Percentiles rank a stretch among this genome's conserved stretches.
Conservation (phyloP, 1,140 invertebrate species). For the Rhagoletis zephyria region DNA sequence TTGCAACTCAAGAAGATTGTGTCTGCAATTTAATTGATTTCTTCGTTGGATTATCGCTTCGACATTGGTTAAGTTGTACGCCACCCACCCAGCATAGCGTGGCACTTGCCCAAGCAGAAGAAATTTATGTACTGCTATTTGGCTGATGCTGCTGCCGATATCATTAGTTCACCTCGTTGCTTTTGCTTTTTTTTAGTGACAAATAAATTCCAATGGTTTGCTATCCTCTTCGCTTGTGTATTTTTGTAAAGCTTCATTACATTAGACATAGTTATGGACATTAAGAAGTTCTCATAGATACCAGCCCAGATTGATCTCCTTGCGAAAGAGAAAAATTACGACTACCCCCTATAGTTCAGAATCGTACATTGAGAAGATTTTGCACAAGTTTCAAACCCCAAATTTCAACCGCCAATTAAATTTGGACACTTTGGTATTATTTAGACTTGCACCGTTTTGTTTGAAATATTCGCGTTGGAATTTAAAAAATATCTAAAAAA, state of each 20-base stretch:
- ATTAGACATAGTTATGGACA: not conserved
- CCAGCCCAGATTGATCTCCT: too few species aligned
- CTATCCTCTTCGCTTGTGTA: not conserved
- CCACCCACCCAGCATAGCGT: not conserved
- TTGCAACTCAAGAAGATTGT: not conserved
- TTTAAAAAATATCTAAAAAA: not conserved
- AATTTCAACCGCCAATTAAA: not conserved
- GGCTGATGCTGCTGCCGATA: not conserved
- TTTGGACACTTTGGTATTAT: not conserved
- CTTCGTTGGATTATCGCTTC: not conserved
- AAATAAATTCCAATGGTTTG: not conserved
- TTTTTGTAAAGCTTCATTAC: not conserved
- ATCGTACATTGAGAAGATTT: too few species aligned
- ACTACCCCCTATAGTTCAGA: too few species aligned
- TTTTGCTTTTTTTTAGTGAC: not conserved
- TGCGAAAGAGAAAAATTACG: too few species aligned
- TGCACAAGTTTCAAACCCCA: not conserved
- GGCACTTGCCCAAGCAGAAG: not conserved
- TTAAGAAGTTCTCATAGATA: too few species aligned
- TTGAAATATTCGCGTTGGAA: conserved; percentile 13
- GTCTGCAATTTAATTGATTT: conserved; percentile 21
- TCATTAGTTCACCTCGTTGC: not conserved
- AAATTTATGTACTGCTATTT: not conserved
- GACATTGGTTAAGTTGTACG: not conserved
- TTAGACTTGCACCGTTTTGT: not conserved